Percentiles rank a stretch among this genome's conserved stretches.
Conservation (phyloP, 2,888 invertebrate species). For the Synergus itoensis region DNA sequence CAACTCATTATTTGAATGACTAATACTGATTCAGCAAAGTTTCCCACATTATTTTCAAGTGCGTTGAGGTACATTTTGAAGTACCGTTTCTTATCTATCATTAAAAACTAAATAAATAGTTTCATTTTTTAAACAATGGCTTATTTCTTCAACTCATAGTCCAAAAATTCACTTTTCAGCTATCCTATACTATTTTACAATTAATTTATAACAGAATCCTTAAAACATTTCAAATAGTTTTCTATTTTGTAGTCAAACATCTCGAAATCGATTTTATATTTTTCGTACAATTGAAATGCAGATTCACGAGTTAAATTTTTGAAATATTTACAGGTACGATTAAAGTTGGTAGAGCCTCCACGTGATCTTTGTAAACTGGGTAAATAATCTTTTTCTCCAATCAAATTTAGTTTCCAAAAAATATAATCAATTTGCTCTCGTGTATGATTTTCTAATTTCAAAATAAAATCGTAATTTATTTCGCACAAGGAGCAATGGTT, state of each 20-base stretch:
- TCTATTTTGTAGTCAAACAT: conserved; percentile 72
- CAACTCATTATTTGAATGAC: conserved; percentile 32
- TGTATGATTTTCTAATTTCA: conserved; percentile 71
- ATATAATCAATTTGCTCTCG: conserved; percentile 64
- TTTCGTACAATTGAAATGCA: conserved; percentile 66
- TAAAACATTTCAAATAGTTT: conserved; percentile 67
- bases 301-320: conserved; percentile 63
- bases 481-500: conserved; percentile 72
- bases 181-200: no score
- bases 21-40: conserved; percentile 14
- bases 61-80: conserved; percentile 17
- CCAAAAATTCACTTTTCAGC: no score
- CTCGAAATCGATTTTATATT: conserved; percentile 74
- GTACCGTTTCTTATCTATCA: conserved; percentile 1
- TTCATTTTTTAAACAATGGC: conserved; percentile 29
- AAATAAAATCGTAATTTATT: conserved; percentile 68
- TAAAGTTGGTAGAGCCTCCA: conserved; percentile 67
- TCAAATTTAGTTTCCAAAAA: conserved; percentile 61
- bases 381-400: conserved; percentile 57
- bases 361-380: conserved; percentile 63
- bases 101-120: conserved; percentile 21
- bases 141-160: conserved; percentile 39
- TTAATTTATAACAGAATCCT: conserved; percentile 25
- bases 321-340: conserved; percentile 72
- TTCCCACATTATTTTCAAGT: conserved; percentile 15